phyloP scores from a whole-genome alignment of 2,888 invertebrate species.

The Hedya salicella region DNA sequence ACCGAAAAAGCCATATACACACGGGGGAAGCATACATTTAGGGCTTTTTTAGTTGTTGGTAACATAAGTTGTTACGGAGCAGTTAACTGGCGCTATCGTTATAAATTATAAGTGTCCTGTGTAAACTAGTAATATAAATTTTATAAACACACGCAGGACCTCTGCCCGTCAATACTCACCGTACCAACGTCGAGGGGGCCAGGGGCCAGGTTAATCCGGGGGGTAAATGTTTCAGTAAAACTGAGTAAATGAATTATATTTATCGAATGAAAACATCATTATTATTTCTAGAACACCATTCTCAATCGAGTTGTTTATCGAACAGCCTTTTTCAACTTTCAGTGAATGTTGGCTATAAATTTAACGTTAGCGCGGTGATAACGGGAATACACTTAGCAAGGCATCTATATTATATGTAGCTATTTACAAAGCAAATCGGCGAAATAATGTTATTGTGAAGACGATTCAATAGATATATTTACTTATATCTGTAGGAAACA shows the following conservation, averaged over 20 bases:
- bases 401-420: background rate
- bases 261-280: constrained; percentile 19
- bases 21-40: constrained; percentile 37
- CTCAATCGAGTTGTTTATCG: constrained; percentile 7
- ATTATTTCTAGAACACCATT: constrained; percentile 7
- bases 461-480: background rate
- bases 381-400: constrained; percentile 3
- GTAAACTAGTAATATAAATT: constrained; percentile 60
- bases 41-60: constrained; percentile 50
- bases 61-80: constrained; percentile 48
- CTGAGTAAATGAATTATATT: constrained; percentile 10
- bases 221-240: constrained; percentile 17
- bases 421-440: constrained; percentile 2
- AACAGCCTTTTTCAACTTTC: constrained; percentile 16
- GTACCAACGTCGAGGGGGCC: background rate
- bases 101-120: constrained; percentile 67
- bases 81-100: constrained; percentile 64
- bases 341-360: constrained; percentile 24
- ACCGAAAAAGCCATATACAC: constrained; percentile 21
- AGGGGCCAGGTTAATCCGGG: constrained; percentile 13
- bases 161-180: background rate
- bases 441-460: background rate
- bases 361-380: constrained; percentile 15
- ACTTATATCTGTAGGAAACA: too few species aligned
- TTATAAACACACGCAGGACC: constrained; percentile 27